phyloP scores from a whole-genome alignment of 2,113 vertebrate genomes.

The Cepphus grylle region DNA sequence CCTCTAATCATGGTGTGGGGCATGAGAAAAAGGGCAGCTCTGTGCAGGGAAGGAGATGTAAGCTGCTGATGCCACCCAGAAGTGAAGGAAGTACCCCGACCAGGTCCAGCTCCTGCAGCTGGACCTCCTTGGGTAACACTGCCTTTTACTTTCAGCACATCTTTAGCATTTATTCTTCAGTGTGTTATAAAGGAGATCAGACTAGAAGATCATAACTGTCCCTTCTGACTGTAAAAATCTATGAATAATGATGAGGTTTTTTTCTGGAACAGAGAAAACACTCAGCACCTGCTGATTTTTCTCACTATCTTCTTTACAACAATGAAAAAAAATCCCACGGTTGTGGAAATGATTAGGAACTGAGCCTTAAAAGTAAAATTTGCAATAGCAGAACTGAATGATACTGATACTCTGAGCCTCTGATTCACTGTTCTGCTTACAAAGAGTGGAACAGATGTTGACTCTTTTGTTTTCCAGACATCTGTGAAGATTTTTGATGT shows the following conservation, averaged over 20 bases:
- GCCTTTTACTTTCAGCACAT: neutral
- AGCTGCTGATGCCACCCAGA: neutral
- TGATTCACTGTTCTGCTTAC: constrained; percentile 30
- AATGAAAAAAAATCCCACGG: neutral
- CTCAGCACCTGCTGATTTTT: neutral
- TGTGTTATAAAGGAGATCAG: neutral
- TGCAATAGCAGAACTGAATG: neutral
- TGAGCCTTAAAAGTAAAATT: neutral
- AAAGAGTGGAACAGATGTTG: constrained; percentile 28
- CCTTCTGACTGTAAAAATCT: neutral
- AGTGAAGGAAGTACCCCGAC: neutral
- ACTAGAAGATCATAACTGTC: neutral
- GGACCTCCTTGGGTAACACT: neutral
- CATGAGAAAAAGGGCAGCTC: neutral
- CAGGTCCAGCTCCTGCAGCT: neutral
- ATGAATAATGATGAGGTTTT: neutral
- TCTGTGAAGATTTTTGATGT: constrained; percentile 83
- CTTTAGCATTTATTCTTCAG: neutral
- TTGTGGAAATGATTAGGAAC: neutral
- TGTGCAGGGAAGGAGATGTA: neutral
- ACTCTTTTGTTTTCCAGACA: constrained; percentile 75
- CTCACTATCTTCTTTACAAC: neutral
- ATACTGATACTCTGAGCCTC: neutral
- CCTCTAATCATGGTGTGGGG: neutral
- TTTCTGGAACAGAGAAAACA: neutral